Conservation (phyloP, 1,140 invertebrate genomes). For the Neodiprion fabricii region DNA sequence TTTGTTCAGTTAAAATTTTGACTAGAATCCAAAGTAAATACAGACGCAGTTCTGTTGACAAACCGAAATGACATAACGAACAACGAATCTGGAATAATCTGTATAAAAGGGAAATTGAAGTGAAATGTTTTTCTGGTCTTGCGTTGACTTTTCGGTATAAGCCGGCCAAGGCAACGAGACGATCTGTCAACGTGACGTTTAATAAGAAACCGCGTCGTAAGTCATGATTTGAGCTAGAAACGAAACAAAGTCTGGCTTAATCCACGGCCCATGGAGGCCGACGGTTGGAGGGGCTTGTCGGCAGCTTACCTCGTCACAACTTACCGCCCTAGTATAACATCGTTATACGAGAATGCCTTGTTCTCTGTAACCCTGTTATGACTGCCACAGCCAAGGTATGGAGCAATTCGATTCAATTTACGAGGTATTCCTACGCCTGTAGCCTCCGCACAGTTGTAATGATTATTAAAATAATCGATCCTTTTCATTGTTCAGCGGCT, state of each 20-base stretch:
- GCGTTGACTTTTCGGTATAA: no score
- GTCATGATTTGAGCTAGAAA: constrained; percentile 25
- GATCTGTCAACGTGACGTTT: constrained; percentile 50
- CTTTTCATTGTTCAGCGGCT: no score
- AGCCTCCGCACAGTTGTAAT: no score
- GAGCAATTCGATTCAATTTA: no score
- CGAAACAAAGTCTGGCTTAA: constrained; percentile 4
- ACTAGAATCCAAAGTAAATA: no score
- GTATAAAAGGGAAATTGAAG: neutral
- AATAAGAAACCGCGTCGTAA: constrained; percentile 48
- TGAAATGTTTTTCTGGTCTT: no score
- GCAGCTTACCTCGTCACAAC: neutral
- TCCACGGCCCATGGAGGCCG: constrained; percentile 1
- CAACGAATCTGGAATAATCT: neutral
- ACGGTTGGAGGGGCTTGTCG: neutral
- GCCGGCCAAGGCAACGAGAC: constrained; percentile 11
- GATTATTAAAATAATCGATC: no score
- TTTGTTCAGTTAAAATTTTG: no score
- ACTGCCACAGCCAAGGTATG: no score
- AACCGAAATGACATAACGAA: neutral
- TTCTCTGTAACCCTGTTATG: neutral
- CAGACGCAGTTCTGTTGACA: no score
- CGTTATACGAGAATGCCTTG: neutral
- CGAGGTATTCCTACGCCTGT: no score
- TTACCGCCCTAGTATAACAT: neutral